Conservation (phyloP, 2,797 vertebrate genomes). For the Orientallactaga sibirica region DNA sequence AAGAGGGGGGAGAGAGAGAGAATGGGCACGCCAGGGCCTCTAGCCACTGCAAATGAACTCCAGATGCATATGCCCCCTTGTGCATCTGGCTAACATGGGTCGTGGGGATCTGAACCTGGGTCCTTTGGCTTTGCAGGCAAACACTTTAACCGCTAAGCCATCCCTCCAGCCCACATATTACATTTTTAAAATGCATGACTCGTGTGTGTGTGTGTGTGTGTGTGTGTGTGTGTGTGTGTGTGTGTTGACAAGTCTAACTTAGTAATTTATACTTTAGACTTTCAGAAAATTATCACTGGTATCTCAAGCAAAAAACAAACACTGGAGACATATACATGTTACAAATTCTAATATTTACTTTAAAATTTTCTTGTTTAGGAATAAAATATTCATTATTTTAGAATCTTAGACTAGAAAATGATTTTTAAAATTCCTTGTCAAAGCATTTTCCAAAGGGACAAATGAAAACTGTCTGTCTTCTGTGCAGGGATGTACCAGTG, state of each 20-base stretch:
- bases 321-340: not conserved
- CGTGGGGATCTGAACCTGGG: too few species aligned
- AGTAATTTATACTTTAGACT: not conserved
- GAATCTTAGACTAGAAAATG: slow-evolving; percentile 10
- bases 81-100: too few species aligned
- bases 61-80: too few species aligned
- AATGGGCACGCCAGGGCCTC: too few species aligned
- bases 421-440: slow-evolving; percentile 11
- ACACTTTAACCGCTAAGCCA: too few species aligned
- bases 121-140: too few species aligned
- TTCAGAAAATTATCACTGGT: slow-evolving; percentile 34
- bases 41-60: too few species aligned
- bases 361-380: slow-evolving; percentile 28
- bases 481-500: slow-evolving; percentile 85
- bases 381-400: slow-evolving; percentile 61
- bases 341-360: slow-evolving; percentile 45
- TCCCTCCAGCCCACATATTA: not conserved
- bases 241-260: not conserved
- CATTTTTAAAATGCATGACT: not conserved
- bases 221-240: not conserved
- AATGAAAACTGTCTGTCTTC: slow-evolving; percentile 76
- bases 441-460: slow-evolving; percentile 82
- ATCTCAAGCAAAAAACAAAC: slow-evolving; percentile 60
- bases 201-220: not conserved
- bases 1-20: too few species aligned